Conservation (phyloP, 2,888 invertebrate genomes). For the Erebia epiphron region DNA sequence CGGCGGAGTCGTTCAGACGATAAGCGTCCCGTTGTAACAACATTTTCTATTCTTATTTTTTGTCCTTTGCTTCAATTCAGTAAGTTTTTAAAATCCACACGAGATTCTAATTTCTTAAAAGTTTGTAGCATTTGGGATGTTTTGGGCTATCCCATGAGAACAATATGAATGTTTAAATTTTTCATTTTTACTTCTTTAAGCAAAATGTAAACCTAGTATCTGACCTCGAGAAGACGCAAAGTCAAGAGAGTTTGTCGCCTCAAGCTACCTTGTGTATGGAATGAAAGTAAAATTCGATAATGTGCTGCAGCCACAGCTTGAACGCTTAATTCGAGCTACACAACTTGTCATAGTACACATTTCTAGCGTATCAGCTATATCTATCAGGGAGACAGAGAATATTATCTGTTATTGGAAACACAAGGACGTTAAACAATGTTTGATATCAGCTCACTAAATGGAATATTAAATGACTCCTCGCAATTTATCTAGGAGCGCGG, state of each 20-base stretch:
- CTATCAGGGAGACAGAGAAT: not conserved
- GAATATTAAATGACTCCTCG: slow-evolving; percentile 38
- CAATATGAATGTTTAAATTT: too few species aligned
- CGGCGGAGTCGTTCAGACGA: not conserved
- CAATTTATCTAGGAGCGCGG: slow-evolving; percentile 33
- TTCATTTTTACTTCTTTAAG: too few species aligned
- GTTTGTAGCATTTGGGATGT: not conserved
- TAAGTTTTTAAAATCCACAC: not conserved
- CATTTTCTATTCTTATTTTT: not conserved
- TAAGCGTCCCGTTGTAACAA: not conserved
- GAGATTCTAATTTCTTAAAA: not conserved
- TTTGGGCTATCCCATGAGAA: not conserved
- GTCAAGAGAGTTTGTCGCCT: too few species aligned
- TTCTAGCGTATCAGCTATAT: too few species aligned
- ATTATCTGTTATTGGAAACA: not conserved
- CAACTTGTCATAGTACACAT: too few species aligned
- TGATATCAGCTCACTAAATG: slow-evolving; percentile 32
- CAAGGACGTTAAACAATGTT: slow-evolving; percentile 31
- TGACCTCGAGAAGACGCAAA: too few species aligned
- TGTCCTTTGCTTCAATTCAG: not conserved
- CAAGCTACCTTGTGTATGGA: too few species aligned
- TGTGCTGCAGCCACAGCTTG: too few species aligned
- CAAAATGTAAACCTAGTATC: too few species aligned
- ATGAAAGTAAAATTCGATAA: too few species aligned
- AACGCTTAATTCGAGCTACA: too few species aligned